Evolutionary conservation across 2,888 invertebrate genomes (phyloP).

Genomic region (Theretra japonica): DNA sequence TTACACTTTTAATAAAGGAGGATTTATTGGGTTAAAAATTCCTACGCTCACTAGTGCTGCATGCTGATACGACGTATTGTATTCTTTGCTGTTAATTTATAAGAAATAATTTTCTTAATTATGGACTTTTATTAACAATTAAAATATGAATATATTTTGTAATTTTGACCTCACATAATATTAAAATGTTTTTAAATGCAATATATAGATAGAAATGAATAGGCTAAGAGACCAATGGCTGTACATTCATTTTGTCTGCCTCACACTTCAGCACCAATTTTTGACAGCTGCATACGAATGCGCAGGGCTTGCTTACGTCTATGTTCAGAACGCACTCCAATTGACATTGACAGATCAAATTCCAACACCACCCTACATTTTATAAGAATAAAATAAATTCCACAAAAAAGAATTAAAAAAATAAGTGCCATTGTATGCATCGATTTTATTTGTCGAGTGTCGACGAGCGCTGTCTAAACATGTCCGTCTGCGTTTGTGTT

Average conservation of each 20-base stretch:
- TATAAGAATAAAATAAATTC: not conserved
- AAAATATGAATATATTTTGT: too few relatives aligned
- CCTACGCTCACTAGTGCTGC: too few relatives aligned
- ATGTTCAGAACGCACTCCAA: too few relatives aligned
- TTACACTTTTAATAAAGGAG: conserved; percentile 26
- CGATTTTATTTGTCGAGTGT: conserved; percentile 49
- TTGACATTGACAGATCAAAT: conserved; percentile 2
- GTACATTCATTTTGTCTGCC: too few relatives aligned
- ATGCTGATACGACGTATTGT: not conserved
- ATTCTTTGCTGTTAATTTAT: not conserved
- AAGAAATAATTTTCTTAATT: not conserved
- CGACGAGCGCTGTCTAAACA: conserved; percentile 56
- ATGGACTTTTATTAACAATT: too few relatives aligned
- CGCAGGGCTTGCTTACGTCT: too few relatives aligned
- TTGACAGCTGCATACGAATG: too few relatives aligned
- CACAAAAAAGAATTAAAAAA: conserved; percentile 26
- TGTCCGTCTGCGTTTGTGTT: conserved; percentile 47
- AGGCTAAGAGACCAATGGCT: too few relatives aligned
- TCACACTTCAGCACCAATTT: too few relatives aligned
- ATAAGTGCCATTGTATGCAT: conserved; percentile 26
- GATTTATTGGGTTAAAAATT: conserved; percentile 5
- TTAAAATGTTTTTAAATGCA: too few relatives aligned
- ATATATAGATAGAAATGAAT: too few relatives aligned
- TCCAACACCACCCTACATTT: not conserved
- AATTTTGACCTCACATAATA: too few relatives aligned